Percentiles rank a stretch among this genome's conserved stretches.
These are phyloP conservation scores for Neodiprion pinetum DNA, from an alignment of 1,140 invertebrate species.

Conservation along the genomic window DNA sequence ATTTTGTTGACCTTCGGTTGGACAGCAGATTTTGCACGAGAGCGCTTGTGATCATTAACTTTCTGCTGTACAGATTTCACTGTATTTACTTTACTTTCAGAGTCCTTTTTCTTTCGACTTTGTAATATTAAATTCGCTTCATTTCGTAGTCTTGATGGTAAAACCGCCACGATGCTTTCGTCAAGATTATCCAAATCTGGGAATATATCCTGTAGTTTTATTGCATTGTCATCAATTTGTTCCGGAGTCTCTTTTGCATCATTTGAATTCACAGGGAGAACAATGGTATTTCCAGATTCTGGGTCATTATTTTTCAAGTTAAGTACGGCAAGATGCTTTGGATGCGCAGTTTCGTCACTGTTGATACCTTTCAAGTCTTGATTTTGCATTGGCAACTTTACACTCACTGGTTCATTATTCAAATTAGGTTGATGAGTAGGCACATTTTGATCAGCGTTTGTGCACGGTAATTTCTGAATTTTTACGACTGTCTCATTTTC, in stretches of 20 bases:
- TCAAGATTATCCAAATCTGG: slow-evolving; percentile 60
- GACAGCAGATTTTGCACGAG: slow-evolving; percentile 27
- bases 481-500: not conserved
- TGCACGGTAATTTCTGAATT: too few species aligned
- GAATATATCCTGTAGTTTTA: slow-evolving; percentile 59
- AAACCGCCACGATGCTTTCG: slow-evolving; percentile 47
- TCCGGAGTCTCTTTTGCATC: not conserved
- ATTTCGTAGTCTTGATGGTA: slow-evolving; percentile 53
- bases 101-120: slow-evolving; percentile 31
- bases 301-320: not conserved
- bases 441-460: too few species aligned
- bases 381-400: too few species aligned
- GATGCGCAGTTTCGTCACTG: not conserved
- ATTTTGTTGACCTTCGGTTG: slow-evolving; percentile 17
- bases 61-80: slow-evolving; percentile 22
- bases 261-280: not conserved
- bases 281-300: not conserved
- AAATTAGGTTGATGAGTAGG: too few species aligned
- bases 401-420: too few species aligned
- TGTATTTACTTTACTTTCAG: slow-evolving; percentile 23
- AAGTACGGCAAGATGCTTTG: not conserved
- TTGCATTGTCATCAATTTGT: slow-evolving; percentile 17
- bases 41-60: slow-evolving; percentile 25
- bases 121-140: slow-evolving; percentile 47
- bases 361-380: slow-evolving; percentile 11